Evolutionary conservation across 2,113 vertebrate species (phyloP).

Genomic region (Sphyrna mokarran): DNA sequence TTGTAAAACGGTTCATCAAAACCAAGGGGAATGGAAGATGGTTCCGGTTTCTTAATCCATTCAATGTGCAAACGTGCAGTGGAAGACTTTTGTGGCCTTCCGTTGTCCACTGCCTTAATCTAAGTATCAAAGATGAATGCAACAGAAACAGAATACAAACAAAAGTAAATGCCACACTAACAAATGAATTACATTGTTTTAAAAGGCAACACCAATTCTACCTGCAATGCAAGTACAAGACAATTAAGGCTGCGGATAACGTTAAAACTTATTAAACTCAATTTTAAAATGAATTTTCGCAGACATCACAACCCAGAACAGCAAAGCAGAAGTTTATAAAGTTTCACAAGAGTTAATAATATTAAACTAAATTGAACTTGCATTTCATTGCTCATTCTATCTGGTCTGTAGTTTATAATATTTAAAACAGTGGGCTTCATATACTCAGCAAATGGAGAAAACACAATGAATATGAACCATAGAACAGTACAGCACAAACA

Average conservation of each 20-base stretch:
- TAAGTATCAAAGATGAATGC: slow-evolving; percentile 46
- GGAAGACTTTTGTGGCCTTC: slow-evolving; percentile 86
- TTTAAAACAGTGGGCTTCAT: background rate
- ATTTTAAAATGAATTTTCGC: background rate
- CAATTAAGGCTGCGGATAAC: background rate
- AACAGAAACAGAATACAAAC: background rate
- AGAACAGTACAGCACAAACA: too few relatives aligned
- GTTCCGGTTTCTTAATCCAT: slow-evolving; percentile 76
- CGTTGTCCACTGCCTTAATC: slow-evolving; percentile 94
- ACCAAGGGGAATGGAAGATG: slow-evolving; percentile 57
- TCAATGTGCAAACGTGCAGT: slow-evolving; percentile 89
- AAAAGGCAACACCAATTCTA: background rate
- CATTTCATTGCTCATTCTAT: background rate
- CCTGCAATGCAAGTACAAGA: background rate
- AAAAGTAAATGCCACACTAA: background rate
- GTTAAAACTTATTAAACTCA: background rate
- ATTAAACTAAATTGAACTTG: background rate
- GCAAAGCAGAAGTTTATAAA: background rate
- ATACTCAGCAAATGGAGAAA: background rate
- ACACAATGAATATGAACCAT: too few relatives aligned
- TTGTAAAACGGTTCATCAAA: slow-evolving; percentile 91
- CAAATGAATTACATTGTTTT: background rate
- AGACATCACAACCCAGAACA: background rate
- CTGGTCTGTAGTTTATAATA: background rate
- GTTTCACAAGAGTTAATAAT: background rate